Evolutionary conservation across 2,797 vertebrate species (phyloP), one percentile per base, ranked within the genome.

Genomic region (Cossypha dichroa): DNA sequence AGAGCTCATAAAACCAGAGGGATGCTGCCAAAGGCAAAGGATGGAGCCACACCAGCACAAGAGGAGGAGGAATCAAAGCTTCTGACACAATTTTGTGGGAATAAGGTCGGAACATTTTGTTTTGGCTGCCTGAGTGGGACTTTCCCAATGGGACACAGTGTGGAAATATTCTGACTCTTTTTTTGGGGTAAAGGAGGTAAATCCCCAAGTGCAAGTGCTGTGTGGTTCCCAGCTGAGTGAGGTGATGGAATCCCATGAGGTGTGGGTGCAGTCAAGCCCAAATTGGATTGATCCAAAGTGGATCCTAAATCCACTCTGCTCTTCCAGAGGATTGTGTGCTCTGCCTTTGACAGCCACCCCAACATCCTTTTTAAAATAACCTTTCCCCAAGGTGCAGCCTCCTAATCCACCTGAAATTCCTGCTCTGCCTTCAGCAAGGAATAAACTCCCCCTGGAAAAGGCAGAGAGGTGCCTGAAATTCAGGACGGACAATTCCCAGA

Each of bases 21-120:
- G 96, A 93, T 74, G 43, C 66, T 90, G 92, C 94, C 92, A 97
- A 81, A 73, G 55, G 59, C 67, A 56, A 68, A 73, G 77, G 85
- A 59, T 2, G 6, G 80, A 81, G 73, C 19, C 92, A 49, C 79
- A 62, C 60, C 73, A 93, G 55, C 22, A 5, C 82, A 34, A 85
- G 85, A 76, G 80, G 64, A 88, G 75, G 70, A 81, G 76, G 46
- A 96, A 92, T 67, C 83, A 93, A 87, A 95, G 77, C 6, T 75
- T 21, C 52, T 86, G 89, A 92, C 7, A 45, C 54, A 95, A 89
- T 55, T 55, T 66, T 66, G 51, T 66, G 86, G 74, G 93, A 96
- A 92, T 28, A 94, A 90, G 81, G 86, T 90, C 85, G 66, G 96
- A 97, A 96, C 96, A 96, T 91, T 93, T 69, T 94, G 94, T 96